A percentile compares a stretch with the other conserved stretches of the same genome.
Conservation (phyloP, 2,797 vertebrate genomes). For the Anisognathus igniventris region DNA sequence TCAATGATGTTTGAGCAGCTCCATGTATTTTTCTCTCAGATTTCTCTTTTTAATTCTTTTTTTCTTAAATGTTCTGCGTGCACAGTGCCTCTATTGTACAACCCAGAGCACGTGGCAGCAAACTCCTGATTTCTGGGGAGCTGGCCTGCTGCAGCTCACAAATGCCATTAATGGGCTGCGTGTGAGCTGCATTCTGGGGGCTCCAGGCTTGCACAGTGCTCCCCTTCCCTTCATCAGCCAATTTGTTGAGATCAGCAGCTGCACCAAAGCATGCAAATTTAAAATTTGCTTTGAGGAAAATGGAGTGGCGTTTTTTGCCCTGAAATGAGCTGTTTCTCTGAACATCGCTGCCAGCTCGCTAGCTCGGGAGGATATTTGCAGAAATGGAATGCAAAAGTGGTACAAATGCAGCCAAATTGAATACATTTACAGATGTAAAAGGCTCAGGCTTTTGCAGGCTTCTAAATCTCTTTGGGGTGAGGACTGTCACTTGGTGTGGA, state of each 20-base stretch:
- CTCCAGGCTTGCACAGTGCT: accelerated
- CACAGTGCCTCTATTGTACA: background rate
- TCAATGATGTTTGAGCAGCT: background rate
- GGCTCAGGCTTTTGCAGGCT: background rate
- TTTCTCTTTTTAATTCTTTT: background rate
- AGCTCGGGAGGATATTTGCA: background rate
- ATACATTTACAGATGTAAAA: background rate
- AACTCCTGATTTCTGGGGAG: background rate
- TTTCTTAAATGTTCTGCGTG: background rate
- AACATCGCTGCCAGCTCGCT: background rate
- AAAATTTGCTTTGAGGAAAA: constrained; percentile 3
- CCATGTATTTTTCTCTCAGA: background rate
- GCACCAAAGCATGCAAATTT: background rate
- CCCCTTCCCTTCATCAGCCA: background rate
- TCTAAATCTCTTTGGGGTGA: background rate
- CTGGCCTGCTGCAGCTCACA: background rate
- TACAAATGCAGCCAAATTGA: background rate
- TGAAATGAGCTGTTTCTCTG: background rate
- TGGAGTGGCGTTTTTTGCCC: background rate
- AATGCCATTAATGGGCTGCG: background rate
- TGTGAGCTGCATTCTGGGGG: background rate
- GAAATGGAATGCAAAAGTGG: background rate
- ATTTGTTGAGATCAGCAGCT: background rate
- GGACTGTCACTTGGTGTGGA: background rate
- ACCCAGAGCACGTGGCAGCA: background rate